A percentile compares a stretch with the other conserved stretches of the same genome.
Conservation (phyloP, 2,797 vertebrate species). For the Anableps anableps region DNA sequence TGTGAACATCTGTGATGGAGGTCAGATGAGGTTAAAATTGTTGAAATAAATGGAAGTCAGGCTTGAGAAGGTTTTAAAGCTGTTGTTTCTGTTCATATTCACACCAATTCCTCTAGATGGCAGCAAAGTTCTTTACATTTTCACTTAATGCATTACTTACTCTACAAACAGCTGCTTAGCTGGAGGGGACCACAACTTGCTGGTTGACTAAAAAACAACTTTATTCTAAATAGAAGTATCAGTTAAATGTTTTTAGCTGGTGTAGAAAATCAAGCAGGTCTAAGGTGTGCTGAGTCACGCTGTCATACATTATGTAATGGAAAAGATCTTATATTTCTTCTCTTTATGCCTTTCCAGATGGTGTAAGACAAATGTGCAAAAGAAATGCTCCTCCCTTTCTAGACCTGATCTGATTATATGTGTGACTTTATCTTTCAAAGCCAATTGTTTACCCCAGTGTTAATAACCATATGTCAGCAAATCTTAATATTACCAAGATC, state of each 20-base stretch:
- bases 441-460: too few relatives aligned
- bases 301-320: too few relatives aligned
- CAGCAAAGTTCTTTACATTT: neutral
- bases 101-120: neutral
- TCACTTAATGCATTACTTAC: neutral
- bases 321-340: too few relatives aligned
- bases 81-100: neutral
- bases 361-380: too few relatives aligned
- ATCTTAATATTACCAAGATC: too few relatives aligned
- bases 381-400: too few relatives aligned
- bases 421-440: too few relatives aligned
- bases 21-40: neutral
- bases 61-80: neutral
- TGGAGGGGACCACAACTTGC: neutral
- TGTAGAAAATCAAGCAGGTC: neutral
- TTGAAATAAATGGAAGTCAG: neutral
- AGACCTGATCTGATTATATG: too few relatives aligned
- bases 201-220: too few relatives aligned
- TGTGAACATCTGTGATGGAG: neutral
- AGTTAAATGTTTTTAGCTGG: neutral
- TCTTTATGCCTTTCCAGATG: too few relatives aligned
- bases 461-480: too few relatives aligned
- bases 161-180: neutral
- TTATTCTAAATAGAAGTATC: neutral
- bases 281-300: too few relatives aligned